A percentile compares a stretch with the other conserved stretches of the same genome.
phyloP scores from a whole-genome alignment of 2,797 vertebrate species.

The Labroides dimidiatus region DNA sequence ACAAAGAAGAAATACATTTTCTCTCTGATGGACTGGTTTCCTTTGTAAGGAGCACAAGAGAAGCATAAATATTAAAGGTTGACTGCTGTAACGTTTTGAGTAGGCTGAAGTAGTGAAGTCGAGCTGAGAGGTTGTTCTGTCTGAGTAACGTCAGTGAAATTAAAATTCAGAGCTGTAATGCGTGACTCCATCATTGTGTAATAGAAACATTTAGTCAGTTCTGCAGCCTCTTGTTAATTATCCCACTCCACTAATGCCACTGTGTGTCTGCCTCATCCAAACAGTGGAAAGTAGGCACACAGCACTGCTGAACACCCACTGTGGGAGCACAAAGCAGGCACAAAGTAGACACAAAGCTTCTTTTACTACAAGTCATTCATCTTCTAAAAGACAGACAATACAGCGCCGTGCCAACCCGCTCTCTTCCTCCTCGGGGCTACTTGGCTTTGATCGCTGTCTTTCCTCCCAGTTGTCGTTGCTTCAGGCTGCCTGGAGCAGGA shows the following conservation, averaged over 20 bases:
- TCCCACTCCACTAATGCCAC: background rate
- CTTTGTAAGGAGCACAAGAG: too few relatives aligned
- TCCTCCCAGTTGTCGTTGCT: conserved; percentile 59
- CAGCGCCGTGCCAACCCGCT: conserved; percentile 45
- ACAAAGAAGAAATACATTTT: too few relatives aligned
- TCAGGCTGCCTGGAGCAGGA: conserved; percentile 53
- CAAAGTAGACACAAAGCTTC: background rate
- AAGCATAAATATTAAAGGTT: too few relatives aligned
- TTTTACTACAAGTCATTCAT: conserved; percentile 49
- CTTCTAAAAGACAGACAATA: conserved; percentile 52
- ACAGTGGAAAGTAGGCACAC: background rate
- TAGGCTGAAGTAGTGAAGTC: too few relatives aligned
- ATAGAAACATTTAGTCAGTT: background rate
- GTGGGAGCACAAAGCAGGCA: conserved; percentile 14
- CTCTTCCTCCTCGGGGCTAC: conserved; percentile 60
- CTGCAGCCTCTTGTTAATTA: conserved; percentile 3
- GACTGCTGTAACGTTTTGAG: too few relatives aligned
- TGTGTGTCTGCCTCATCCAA: conserved; percentile 17
- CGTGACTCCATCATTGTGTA: background rate
- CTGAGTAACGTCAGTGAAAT: too few relatives aligned
- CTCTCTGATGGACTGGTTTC: too few relatives aligned
- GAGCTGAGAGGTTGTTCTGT: too few relatives aligned
- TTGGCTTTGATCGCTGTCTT: conserved; percentile 61
- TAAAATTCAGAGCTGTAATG: too few relatives aligned
- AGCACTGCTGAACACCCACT: conserved; percentile 14